Percentiles rank a stretch among this genome's conserved stretches.
These are phyloP conservation scores for Arothron firmamentum DNA, from an alignment of 2,113 vertebrate species.

Conservation along the genomic window DNA sequence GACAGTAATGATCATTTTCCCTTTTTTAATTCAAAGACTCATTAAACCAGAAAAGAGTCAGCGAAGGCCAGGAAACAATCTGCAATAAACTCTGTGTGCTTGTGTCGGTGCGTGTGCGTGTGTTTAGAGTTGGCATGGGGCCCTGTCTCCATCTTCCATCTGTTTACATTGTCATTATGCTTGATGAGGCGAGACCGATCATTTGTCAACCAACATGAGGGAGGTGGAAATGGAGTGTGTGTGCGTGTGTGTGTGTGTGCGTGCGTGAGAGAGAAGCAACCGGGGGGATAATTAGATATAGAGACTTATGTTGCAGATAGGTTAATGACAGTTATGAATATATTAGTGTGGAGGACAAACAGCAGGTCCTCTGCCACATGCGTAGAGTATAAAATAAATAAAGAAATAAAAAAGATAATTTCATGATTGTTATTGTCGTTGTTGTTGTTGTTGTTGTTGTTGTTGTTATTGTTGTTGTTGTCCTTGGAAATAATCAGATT, in stretches of 20 bases:
- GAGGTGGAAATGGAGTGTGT: conserved; percentile 36
- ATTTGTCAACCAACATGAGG: conserved; percentile 76
- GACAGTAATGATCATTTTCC: too few species aligned
- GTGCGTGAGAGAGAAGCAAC: conserved; percentile 21
- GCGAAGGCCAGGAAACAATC: conserved; percentile 6
- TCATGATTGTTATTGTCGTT: too few species aligned
- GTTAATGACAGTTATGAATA: conserved; percentile 78
- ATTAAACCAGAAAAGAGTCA: too few species aligned
- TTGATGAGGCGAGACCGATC: conserved; percentile 74
- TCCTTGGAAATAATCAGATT: neutral
- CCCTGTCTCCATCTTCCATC: conserved; percentile 69
- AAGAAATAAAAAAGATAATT: too few species aligned
- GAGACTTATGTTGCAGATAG: conserved; percentile 59
- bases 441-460: too few species aligned
- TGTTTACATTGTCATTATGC: conserved; percentile 73
- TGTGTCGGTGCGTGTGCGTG: conserved; percentile 13
- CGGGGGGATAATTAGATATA: conserved; percentile 72
- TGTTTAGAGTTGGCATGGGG: conserved; percentile 50
- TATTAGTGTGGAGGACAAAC: conserved; percentile 55
- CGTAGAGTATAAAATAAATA: neutral
- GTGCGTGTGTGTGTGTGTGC: conserved; percentile 15
- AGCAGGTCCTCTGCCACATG: conserved; percentile 34
- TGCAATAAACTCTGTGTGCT: conserved; percentile 28
- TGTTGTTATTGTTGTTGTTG: too few species aligned
- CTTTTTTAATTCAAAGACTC: too few species aligned